Evolutionary conservation across 2,113 vertebrate genomes (phyloP), one percentile per base, ranked within the genome.

Genomic region (Myotis davidii): DNA sequence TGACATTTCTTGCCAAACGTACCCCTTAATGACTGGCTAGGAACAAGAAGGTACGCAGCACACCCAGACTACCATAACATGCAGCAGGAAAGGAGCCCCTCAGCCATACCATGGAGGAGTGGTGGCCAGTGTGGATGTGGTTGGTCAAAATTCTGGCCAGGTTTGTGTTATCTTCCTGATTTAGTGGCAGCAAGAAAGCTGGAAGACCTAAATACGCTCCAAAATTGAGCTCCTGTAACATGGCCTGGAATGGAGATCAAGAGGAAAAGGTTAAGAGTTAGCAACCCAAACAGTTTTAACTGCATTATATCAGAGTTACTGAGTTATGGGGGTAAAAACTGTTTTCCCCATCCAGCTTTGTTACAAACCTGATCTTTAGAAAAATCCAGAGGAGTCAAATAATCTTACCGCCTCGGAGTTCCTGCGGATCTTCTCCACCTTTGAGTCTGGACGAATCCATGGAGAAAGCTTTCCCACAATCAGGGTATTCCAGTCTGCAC

Each of bases 391-490:
- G 52, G 88, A n/a, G 25, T 59, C 13, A 84, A 94, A 92, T 27
- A 54, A 52, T 97, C 99, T 99, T 98, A 99, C 99, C n/a, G 98
- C 98, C 94, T 99, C 99, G 0, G 99, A 99, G 97, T 99, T 99
- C 96, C 98, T 98, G 86, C 99, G 98, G 64, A 99, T 98, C 13
- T 97, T 98, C 92, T 99, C 98, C 83, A 99, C 97, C 92, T 99
- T 99, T 3, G 99, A 99, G 97, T 99, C 99, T 5, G 99, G 98
- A 9, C 99, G 97, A 86, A 99, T 99, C 99, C 99, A 99, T 29
- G 98, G 98, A 5, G 99, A 99, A 37, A 99, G 98, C 97, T 99
- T 99, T 34, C 99, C 99, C 84, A 99, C 99, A 92, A 99, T 99
- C 70, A 99, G 98, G 0, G 99, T 99, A 96, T 99, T 99, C 99